Evolutionary conservation across 2,888 invertebrate genomes (phyloP), one percentile per base, ranked within the genome.

Genomic region (Crossocerus cetratus): DNA sequence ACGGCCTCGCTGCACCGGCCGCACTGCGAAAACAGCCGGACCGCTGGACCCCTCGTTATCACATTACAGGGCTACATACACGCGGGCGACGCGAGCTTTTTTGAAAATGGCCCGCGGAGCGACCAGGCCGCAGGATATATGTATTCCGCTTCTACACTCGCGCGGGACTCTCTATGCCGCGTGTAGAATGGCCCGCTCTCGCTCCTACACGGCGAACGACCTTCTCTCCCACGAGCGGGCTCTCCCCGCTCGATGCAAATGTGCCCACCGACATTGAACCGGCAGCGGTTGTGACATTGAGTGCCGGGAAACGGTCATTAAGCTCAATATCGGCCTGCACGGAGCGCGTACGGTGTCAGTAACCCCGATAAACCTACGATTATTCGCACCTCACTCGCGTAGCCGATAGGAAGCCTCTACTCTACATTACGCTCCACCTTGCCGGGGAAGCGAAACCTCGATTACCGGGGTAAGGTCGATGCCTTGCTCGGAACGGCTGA

Each of bases 291-390:
- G 72, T 78, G 78, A 78, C 78, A 78, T 78, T 78, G 79, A 75
- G 32, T 56, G 59, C 65, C 76, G 73, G 76, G 77, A 77, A 77
- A 77, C 71, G 69, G 72, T 72, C 70, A 74, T 78, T 78, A 75
- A 75, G 69, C 78, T 78, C 75, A 72, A 76, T 75, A 76, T 76
- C 70, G 49, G 54, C 58, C 57, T 58, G 69, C 66, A 42, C 69
- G 23, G 65, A 70, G 67, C 67, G 55, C 32, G 22, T 53, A 21
- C 61, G 49, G 63, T 76, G 76, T 76, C 69, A 69, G 56, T 75
- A 71, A 72, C 76, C 71, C 56, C 23, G 62, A 68, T 70, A 68
- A 74, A 68, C 64, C 63, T 45, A 22, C 59, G 67, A 70, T 65
- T 70, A 70, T 62, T 65, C 64, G 64, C 45, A 68, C 65, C 58